Percentiles rank a stretch among this genome's conserved stretches.
Conservation (phyloP, 2,113 vertebrate species). For the Stomatorhinus ivindoensis region DNA sequence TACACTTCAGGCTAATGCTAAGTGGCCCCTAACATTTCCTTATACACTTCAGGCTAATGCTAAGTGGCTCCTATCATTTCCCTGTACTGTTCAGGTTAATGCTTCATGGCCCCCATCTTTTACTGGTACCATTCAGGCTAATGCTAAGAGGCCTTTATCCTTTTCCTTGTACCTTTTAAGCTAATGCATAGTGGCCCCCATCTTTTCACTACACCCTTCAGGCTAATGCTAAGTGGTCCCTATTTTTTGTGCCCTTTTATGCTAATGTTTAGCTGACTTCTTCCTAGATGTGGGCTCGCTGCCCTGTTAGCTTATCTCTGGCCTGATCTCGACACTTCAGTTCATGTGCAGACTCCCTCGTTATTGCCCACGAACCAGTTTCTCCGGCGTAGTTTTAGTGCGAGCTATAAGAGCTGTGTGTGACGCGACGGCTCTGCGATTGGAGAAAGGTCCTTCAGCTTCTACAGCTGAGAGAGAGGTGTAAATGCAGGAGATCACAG, state of each 20-base stretch:
- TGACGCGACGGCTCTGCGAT: not conserved
- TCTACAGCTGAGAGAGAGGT: not conserved
- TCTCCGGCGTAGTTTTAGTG: not conserved
- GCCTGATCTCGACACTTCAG: not conserved
- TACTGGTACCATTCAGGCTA: not conserved
- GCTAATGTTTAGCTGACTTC: not conserved
- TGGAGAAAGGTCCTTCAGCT: not conserved
- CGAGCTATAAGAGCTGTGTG: not conserved
- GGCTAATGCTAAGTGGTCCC: not conserved
- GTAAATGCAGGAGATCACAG: not conserved
- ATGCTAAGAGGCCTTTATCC: not conserved
- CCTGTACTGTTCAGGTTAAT: not conserved
- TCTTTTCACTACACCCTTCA: not conserved
- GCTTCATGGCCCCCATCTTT: not conserved
- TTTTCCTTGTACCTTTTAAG: not conserved
- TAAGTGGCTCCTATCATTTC: too few species aligned
- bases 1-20: not conserved
- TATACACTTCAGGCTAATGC: not conserved
- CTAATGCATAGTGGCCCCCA: not conserved
- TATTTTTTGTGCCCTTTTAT: not conserved
- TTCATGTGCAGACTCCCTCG: not conserved
- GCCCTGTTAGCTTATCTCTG: not conserved
- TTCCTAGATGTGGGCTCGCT: not conserved
- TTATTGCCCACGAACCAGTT: not conserved
- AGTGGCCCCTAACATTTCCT: not conserved